A percentile compares a stretch with the other conserved stretches of the same genome.
Evolutionary conservation across 2,113 vertebrate species (phyloP).

Genomic region (Halichoeres trimaculatus): DNA sequence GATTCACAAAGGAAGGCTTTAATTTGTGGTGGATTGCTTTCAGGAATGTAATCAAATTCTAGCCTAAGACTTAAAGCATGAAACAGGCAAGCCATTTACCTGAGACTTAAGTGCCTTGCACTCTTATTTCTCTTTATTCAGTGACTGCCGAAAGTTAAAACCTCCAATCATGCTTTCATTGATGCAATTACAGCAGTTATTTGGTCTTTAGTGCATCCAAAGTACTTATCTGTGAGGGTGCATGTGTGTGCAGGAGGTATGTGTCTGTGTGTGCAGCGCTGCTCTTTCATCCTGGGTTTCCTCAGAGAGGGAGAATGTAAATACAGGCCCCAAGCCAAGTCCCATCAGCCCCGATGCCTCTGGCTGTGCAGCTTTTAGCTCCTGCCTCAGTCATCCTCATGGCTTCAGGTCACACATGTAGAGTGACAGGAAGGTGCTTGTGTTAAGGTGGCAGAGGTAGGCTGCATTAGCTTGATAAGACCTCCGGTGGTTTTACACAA

Average conservation of each 20-base stretch:
- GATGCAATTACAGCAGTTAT: conserved; percentile 19
- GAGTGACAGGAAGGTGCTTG: conserved; percentile 8
- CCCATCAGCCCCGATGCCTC: conserved; percentile 61
- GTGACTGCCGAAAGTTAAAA: conserved; percentile 14
- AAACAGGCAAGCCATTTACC: conserved; percentile 18
- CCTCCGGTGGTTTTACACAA: no score
- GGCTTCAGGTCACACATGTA: conserved; percentile 43
- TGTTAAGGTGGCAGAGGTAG: conserved; percentile 1
- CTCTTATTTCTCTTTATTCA: conserved; percentile 9
- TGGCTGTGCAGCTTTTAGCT: conserved; percentile 31
- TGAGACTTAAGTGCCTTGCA: conserved; percentile 8
- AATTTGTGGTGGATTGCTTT: conserved; percentile 56
- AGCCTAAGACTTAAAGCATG: conserved; percentile 16
- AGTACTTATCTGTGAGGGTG: conserved; percentile 23
- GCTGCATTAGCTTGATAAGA: no score
- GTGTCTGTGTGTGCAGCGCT: conserved; percentile 78
- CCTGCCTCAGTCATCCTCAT: conserved; percentile 39
- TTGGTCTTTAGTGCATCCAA: conserved; percentile 8
- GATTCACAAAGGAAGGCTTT: conserved; percentile 59
- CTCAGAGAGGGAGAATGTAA: conserved; percentile 94
- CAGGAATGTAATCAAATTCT: conserved; percentile 57
- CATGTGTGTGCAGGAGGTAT: conserved; percentile 12
- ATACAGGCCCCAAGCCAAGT: conserved; percentile 88
- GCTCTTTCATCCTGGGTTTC: conserved; percentile 92
- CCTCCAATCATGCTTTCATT: conserved; percentile 19